Conservation (phyloP, 2,888 invertebrate species). For the Drosophila peninsularis region DNA sequence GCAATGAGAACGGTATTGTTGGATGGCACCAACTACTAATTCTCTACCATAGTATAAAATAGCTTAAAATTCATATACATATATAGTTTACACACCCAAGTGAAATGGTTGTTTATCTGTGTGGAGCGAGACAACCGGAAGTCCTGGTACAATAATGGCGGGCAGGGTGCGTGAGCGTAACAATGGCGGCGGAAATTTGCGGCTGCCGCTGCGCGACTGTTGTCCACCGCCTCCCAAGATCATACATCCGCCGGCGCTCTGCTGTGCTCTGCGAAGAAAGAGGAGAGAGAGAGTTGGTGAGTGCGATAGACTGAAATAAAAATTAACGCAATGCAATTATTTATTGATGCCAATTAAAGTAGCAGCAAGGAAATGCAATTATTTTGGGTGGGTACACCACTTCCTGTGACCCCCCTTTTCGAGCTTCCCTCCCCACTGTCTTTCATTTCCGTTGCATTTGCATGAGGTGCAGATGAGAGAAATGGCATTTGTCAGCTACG, state of each 20-base stretch:
- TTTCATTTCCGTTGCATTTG: conserved; percentile 61
- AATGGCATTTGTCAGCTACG: conserved; percentile 55
- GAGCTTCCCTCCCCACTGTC: neutral
- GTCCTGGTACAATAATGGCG: conserved; percentile 94
- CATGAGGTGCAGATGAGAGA: conserved; percentile 16
- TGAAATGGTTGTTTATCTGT: conserved; percentile 88
- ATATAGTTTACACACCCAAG: conserved; percentile 83
- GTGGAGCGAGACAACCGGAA: conserved; percentile 91
- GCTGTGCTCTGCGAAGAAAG: conserved; percentile 85
- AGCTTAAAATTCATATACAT: no score
- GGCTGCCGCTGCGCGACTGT: conserved; percentile 83
- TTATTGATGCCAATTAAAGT: conserved; percentile 47
- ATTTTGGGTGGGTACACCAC: conserved; percentile 17
- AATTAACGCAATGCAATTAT: conserved; percentile 69
- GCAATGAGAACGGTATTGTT: no score
- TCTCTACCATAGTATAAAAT: no score
- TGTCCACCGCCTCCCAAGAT: conserved; percentile 25
- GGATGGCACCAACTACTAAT: no score
- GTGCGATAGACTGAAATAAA: conserved; percentile 40
- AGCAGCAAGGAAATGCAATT: conserved; percentile 66
- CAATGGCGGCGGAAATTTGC: conserved; percentile 89
- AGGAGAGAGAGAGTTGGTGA: conserved; percentile 7
- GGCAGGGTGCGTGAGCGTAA: conserved; percentile 94
- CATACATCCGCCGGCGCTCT: conserved; percentile 84
- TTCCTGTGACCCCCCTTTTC: neutral